Conservation (phyloP, 53 echinoderm and acorn worm species). For the Mesocentrotus franciscanus region DNA sequence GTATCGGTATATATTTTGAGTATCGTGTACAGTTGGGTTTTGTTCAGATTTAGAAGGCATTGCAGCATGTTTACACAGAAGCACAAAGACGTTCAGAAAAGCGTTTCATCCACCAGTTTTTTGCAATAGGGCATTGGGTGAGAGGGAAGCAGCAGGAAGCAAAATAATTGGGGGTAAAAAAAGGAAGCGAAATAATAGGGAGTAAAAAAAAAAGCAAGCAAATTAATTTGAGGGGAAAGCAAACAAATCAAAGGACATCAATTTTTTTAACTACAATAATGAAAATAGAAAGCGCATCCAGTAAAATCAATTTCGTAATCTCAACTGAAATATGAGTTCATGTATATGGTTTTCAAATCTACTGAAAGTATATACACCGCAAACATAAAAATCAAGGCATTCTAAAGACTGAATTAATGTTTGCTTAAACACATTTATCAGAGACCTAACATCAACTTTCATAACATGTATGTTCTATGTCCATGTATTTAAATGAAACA, state of each 20-base stretch:
- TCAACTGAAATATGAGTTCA: too few relatives aligned
- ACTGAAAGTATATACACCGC: neutral
- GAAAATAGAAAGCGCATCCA: neutral
- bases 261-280: neutral
- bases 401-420: too few relatives aligned
- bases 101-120: constrained; percentile 5
- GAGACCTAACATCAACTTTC: too few relatives aligned
- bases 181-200: neutral
- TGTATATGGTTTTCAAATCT: too few relatives aligned
- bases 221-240: neutral
- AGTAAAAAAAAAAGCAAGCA: constrained; percentile 18
- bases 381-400: neutral
- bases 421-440: neutral
- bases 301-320: neutral
- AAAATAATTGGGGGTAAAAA: neutral
- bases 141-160: constrained; percentile 3
- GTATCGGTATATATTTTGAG: neutral
- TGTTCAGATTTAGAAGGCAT: constrained; percentile 13
- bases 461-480: neutral
- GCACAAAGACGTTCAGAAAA: neutral
- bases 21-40: neutral
- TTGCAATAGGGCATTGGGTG: neutral
- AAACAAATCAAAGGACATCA: neutral
- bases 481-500: neutral
- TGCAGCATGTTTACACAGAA: neutral